A percentile compares a stretch with the other conserved stretches of the same genome.
Evolutionary conservation across 2,888 invertebrate species (phyloP).

Genomic region (Keiferia lycopersicella): DNA sequence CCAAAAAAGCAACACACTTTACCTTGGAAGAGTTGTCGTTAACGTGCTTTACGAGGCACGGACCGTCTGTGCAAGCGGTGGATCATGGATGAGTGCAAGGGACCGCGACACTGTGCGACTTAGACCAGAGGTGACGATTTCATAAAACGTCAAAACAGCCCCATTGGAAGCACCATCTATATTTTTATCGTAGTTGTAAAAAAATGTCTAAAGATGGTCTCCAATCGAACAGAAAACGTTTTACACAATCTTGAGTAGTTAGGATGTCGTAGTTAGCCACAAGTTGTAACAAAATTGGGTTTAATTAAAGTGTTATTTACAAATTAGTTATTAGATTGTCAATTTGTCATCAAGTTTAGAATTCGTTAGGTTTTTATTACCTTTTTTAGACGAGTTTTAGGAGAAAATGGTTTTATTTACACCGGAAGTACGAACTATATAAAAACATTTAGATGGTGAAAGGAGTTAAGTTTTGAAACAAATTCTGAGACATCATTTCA

Average conservation of each 20-base stretch:
- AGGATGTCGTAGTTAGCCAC: conserved; percentile 28
- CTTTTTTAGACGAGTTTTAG: not conserved
- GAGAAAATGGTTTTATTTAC: conserved; percentile 16
- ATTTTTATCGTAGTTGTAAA: conserved; percentile 32
- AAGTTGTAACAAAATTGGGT: conserved; percentile 32
- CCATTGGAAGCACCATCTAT: conserved; percentile 30
- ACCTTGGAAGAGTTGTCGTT: conserved; percentile 48
- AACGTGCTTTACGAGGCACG: conserved; percentile 58
- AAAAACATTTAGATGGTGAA: not conserved
- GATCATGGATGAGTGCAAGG: conserved; percentile 59
- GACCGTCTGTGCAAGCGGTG: conserved; percentile 70
- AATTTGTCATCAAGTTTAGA: conserved; percentile 8
- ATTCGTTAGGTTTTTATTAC: not conserved
- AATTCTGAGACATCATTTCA: not conserved
- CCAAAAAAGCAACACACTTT: conserved; percentile 77
- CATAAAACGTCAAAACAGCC: conserved; percentile 24
- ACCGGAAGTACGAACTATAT: not conserved
- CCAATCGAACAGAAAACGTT: conserved; percentile 17
- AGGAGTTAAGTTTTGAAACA: not conserved
- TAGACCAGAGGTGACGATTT: conserved; percentile 20
- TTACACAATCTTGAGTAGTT: conserved; percentile 23
- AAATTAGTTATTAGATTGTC: conserved; percentile 29
- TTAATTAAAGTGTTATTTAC: conserved; percentile 47
- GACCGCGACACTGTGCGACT: conserved; percentile 31
- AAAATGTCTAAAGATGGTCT: conserved; percentile 30